phyloP scores from a whole-genome alignment of 2,888 invertebrate species.

The Branchipolynoe longqiensis region DNA sequence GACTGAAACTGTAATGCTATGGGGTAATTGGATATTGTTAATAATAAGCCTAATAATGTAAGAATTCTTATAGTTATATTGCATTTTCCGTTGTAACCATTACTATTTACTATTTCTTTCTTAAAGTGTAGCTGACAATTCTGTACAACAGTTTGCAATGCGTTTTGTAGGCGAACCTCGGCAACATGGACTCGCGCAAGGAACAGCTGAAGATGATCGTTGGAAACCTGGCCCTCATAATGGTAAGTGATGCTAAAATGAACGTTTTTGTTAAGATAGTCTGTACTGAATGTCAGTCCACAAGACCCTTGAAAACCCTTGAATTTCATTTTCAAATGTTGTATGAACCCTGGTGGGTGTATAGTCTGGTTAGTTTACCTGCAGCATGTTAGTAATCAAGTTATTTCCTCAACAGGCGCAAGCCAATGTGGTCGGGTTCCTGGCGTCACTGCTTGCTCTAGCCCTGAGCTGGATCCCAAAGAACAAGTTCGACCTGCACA shows the following conservation, averaged over 20 bases:
- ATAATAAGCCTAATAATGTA: too few relatives aligned
- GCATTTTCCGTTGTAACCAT: too few relatives aligned
- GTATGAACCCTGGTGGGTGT: too few relatives aligned
- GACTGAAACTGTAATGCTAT: too few relatives aligned
- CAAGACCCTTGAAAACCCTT: too few relatives aligned
- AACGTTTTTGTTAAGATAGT: too few relatives aligned
- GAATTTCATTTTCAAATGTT: too few relatives aligned
- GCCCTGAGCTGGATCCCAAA: conserved; percentile 92
- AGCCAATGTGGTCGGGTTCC: conserved; percentile 91
- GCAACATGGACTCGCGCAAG: conserved; percentile 89
- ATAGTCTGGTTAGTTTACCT: too few relatives aligned
- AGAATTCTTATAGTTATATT: too few relatives aligned
- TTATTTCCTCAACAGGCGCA: conserved; percentile 78
- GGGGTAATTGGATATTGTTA: too few relatives aligned
- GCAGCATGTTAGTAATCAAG: too few relatives aligned
- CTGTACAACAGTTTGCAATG: neutral
- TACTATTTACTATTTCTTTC: neutral
- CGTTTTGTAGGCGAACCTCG: conserved; percentile 88
- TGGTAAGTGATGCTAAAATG: conserved; percentile 66
- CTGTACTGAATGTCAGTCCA: too few relatives aligned
- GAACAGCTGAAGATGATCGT: conserved; percentile 88
- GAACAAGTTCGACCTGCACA: conserved; percentile 89
- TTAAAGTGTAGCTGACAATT: neutral
- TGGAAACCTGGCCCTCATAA: conserved; percentile 94
- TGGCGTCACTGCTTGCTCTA: conserved; percentile 91